phyloP scores from a whole-genome alignment of 2,113 vertebrate species.

The Mixornis gularis region DNA sequence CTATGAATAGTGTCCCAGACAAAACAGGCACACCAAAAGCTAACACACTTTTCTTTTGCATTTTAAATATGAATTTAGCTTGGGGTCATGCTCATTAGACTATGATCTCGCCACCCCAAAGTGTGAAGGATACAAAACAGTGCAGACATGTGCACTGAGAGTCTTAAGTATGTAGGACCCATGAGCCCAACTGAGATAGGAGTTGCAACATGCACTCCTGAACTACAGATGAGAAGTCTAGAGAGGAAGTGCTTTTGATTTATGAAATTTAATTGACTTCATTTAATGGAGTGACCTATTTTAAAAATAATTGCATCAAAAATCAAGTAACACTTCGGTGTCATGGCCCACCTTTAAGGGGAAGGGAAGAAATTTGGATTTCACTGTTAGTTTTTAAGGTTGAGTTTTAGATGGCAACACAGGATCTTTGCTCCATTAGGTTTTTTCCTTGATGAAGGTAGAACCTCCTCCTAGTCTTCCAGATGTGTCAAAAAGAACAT shows the following conservation, averaged over 20 bases:
- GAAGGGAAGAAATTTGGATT: not conserved
- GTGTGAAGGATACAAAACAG: not conserved
- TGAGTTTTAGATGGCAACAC: not conserved
- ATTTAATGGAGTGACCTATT: not conserved
- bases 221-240: not conserved
- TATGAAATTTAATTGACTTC: not conserved
- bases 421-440: not conserved
- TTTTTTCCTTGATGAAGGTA: not conserved
- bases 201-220: not conserved
- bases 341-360: not conserved
- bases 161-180: not conserved
- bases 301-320: not conserved
- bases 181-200: not conserved
- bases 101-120: not conserved
- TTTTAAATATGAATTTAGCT: not conserved
- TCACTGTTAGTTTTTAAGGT: not conserved
- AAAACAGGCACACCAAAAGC: not conserved
- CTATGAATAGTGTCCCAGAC: not conserved
- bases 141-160: not conserved
- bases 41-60: not conserved
- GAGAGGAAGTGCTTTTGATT: not conserved
- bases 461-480: not conserved
- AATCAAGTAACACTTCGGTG: not conserved
- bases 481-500: not conserved
- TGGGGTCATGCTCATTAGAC: not conserved